phyloP scores from a whole-genome alignment of 30 jellyfish, hydroid and myxozoan genomes.

The Turritopsis dohrnii region DNA sequence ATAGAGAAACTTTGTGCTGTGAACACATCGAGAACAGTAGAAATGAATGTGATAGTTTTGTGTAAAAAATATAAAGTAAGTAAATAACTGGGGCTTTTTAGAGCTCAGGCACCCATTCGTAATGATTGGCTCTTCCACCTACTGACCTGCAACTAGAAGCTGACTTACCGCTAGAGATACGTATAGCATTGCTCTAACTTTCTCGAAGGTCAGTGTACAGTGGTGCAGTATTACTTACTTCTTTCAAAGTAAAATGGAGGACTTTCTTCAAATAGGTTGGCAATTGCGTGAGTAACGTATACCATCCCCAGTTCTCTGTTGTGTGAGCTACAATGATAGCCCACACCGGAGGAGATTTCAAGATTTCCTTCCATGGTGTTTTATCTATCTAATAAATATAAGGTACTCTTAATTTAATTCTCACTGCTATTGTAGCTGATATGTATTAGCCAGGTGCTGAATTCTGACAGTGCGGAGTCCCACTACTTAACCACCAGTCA shows the following conservation, averaged over 20 bases:
- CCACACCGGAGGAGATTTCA: constrained; percentile 69
- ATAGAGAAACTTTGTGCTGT: too few relatives aligned
- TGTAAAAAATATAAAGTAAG: too few relatives aligned
- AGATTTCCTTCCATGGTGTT: constrained; percentile 63
- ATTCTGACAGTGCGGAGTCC: neutral
- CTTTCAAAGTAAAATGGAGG: constrained; percentile 57
- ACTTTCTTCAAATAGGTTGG: constrained; percentile 74
- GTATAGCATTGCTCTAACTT: too few relatives aligned
- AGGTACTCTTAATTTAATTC: neutral
- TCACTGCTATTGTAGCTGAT: too few relatives aligned
- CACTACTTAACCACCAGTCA: neutral
- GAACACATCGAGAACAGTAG: too few relatives aligned
- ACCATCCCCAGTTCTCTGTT: constrained; percentile 86
- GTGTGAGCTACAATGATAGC: constrained; percentile 80
- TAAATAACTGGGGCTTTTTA: too few relatives aligned
- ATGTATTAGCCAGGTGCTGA: neutral
- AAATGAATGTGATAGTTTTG: too few relatives aligned
- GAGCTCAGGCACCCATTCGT: too few relatives aligned
- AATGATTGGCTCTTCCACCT: too few relatives aligned
- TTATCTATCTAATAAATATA: constrained; percentile 30
- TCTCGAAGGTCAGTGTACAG: too few relatives aligned
- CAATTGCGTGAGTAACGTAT: constrained; percentile 64
- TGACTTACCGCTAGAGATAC: too few relatives aligned
- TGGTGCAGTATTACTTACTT: constrained; percentile 38
- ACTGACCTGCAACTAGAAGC: too few relatives aligned